These are phyloP conservation scores for Caenorhabditis sp. DNA, from an alignment of 2,888 invertebrate species.

Conservation along the genomic window DNA sequence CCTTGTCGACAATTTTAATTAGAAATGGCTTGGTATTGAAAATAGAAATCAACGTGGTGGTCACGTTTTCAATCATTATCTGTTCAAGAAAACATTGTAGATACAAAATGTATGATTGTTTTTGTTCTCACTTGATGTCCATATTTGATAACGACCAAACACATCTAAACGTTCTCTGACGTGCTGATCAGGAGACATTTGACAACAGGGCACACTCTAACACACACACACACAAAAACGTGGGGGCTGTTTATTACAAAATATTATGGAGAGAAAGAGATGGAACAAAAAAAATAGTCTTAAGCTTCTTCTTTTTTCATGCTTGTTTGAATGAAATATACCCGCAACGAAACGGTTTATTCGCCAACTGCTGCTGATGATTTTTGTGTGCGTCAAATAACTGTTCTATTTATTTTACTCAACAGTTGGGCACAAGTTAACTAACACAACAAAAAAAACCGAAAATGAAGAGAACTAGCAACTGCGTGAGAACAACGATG, in stretches of 20 bases:
- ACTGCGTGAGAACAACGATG: not conserved
- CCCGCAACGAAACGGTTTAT: too few relatives aligned
- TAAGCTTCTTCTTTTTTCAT: not conserved
- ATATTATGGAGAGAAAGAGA: not conserved
- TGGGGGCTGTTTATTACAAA: constrained; percentile 1
- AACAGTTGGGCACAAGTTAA: not conserved
- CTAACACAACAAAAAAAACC: not conserved
- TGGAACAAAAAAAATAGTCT: not conserved
- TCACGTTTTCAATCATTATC: not conserved
- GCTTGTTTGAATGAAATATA: too few relatives aligned
- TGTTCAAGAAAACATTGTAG: not conserved
- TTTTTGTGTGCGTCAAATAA: not conserved
- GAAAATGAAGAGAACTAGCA: not conserved
- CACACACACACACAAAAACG: not conserved
- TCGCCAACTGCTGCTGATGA: too few relatives aligned
- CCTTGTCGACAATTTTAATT: too few relatives aligned
- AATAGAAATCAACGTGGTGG: not conserved
- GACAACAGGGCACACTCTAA: not conserved
- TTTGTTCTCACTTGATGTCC: not conserved
- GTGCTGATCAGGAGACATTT: constrained; percentile 1
- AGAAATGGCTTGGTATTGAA: not conserved
- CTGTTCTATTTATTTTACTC: not conserved
- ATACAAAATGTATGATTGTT: not conserved
- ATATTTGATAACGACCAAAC: not conserved
- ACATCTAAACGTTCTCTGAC: not conserved